Base-by-base conservation (phyloP, 2,797 vertebrate genomes). In the Amblyopsis hoosieri region DNA sequence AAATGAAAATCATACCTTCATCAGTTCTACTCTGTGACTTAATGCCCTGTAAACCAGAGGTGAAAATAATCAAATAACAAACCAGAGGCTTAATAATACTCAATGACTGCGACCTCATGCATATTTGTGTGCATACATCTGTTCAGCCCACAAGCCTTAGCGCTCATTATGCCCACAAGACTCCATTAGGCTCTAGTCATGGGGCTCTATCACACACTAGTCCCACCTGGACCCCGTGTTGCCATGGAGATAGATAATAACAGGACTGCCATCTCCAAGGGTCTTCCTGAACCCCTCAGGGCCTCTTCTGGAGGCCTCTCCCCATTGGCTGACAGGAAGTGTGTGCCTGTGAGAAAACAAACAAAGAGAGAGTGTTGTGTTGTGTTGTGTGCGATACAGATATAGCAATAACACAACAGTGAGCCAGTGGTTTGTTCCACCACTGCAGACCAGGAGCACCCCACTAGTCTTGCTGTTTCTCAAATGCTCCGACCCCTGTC, bases 201-300 rank as follows among this genome's bases (percentile, higher is more conserved):
- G 74, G 69, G 80, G 59, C 71, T 69, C 78, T 67, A 67, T 64
- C 10, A 72, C 12, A 10, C 78, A 72, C 67, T 75, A 31, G 53
- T 71, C 87, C 83, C 87, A 95, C 94, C 94, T 94, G 90, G 89
- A 90, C 29, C 92, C 85, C 42, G 72, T 47, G 73, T 92, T 95
- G 78, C 94, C 93, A 1, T 95, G 95, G 88, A 95, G 92, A 88
- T 93, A 94, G 79, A 95, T 78, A 50, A 95, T 87, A 84, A 94
- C 84, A 60, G 94, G 92, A 56, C 78, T 75, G 48, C 84, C 87
- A 0, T 95, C 93, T 17, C 62, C 76, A 12, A 95, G 89, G n/a
- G 93, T 71, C 5, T 81, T 82, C 66, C 60, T 81, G 42, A 90
- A 93, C 93, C 94, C 94, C 76, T 86, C 77, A 0, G 67, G 78